A percentile compares a stretch with the other conserved stretches of the same genome.
phyloP scores from a whole-genome alignment of 2,113 vertebrate genomes.

The Scatophagus argus region DNA sequence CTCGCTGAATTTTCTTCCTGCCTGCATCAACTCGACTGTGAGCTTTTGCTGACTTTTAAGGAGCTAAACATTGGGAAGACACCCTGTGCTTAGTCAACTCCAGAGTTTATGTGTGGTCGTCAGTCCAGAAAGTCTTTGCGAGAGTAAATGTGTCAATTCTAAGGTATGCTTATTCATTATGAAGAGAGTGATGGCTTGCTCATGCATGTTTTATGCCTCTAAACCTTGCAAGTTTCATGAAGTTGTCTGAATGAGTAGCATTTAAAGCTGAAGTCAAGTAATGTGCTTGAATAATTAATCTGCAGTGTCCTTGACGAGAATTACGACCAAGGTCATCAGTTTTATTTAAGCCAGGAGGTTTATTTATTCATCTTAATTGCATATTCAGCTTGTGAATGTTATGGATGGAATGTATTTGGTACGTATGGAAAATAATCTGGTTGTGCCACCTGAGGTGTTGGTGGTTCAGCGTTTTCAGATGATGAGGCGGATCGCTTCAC shows the following conservation, averaged over 20 bases:
- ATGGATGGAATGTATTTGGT: slow-evolving; percentile 7
- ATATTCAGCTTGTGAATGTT: slow-evolving; percentile 45
- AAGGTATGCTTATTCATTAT: slow-evolving; percentile 84
- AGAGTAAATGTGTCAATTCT: slow-evolving; percentile 77
- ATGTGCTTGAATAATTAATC: slow-evolving; percentile 84
- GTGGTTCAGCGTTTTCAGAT: slow-evolving; percentile 14
- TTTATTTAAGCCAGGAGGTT: slow-evolving; percentile 52
- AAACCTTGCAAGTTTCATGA: slow-evolving; percentile 85
- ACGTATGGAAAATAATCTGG: slow-evolving; percentile 3
- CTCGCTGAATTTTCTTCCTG: slow-evolving; percentile 31
- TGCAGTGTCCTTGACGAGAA: slow-evolving; percentile 78
- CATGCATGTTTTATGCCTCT: slow-evolving; percentile 81
- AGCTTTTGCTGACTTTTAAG: slow-evolving; percentile 61
- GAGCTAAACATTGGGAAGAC: slow-evolving; percentile 43
- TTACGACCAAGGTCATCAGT: slow-evolving; percentile 74
- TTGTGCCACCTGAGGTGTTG: slow-evolving; percentile 22
- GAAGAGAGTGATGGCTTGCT: slow-evolving; percentile 75
- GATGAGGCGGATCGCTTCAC: background rate
- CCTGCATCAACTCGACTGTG: slow-evolving; percentile 23
- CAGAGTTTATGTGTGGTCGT: background rate
- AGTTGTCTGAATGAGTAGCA: slow-evolving; percentile 85
- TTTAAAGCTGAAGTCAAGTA: slow-evolving; percentile 81
- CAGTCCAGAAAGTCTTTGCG: slow-evolving; percentile 43
- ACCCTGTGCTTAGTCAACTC: slow-evolving; percentile 58
- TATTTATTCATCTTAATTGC: slow-evolving; percentile 54